Evolutionary conservation across 2,797 vertebrate species (phyloP), one percentile per base, ranked within the genome.

Genomic region (Oceanodroma leucorhoa): DNA sequence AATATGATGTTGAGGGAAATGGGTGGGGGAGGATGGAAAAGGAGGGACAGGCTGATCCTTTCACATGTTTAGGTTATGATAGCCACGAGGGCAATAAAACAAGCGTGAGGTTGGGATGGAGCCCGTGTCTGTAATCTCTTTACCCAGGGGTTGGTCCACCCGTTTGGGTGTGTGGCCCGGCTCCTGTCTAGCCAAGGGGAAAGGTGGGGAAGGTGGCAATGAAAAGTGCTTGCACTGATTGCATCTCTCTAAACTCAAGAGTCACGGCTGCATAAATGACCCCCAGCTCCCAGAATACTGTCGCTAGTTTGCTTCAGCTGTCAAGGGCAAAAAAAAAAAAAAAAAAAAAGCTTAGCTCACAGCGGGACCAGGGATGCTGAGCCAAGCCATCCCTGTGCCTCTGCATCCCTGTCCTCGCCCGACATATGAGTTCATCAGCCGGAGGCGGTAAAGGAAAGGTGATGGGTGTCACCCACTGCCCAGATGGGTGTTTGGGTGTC

Each of bases 341-440:
- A 43, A 16, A 19, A 6, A 17, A 27, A 38, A 14, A 45, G 2
- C 45, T 51, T 5, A 10, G 14, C 5, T 16, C 32, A 14, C 3
- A 4, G 27, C 54, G 29, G 40, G 21, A 16, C 7, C 2, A 5
- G 54, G 30, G n/a, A 36, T 57, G 71, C n/a, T 36, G 60, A 55
- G 43, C 18, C 36, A 58, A 54, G 45, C 30, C 41, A 9, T 29
- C 30, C 38, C 43, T 9, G 38, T 51, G 21, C 22, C 62, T 70
- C 55, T 5, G 17, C 34, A 8, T 21, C 48, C 30, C 16, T 16
- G 8, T 73, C 48, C 66, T 73, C 5, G 0, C 24, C 36, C 0
- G 1, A 9, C 24, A 21, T 0, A 3, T 0, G 4, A 23, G 17
- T n/a, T 65, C 14, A 9, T 48, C 2, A 1, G 8, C 53, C 1